Percentiles rank a stretch among this genome's conserved stretches.
These are phyloP conservation scores for Octomys mimax DNA, from an alignment of 2,797 vertebrate species.

Conservation along the genomic window DNA sequence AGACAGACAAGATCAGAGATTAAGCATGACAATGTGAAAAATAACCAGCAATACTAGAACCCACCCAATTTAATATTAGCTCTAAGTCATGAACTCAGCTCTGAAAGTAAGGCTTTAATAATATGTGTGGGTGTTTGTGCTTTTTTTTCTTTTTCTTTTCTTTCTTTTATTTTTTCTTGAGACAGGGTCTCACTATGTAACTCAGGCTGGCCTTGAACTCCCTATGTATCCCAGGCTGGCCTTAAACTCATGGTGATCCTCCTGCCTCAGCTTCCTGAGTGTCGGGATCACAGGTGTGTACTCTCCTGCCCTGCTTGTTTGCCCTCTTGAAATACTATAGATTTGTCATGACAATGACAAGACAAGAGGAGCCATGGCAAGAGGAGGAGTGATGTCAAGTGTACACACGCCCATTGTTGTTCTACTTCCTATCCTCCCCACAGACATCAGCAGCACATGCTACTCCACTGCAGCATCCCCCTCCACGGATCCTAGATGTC, in stretches of 20 bases:
- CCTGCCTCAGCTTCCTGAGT: no score
- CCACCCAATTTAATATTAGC: not conserved
- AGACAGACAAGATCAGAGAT: not conserved
- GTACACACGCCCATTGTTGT: not conserved
- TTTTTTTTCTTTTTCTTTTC: not conserved
- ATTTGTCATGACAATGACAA: not conserved
- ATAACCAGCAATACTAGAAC: not conserved
- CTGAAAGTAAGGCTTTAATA: not conserved
- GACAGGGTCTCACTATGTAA: no score
- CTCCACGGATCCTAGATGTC: not conserved
- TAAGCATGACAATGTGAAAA: not conserved
- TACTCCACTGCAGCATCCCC: no score
- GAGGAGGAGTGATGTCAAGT: not conserved
- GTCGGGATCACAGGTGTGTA: no score
- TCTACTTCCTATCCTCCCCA: rapidly evolving
- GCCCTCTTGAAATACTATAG: not conserved
- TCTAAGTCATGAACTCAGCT: not conserved
- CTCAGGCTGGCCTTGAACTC: no score
- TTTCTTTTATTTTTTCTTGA: no score
- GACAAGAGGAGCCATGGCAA: not conserved
- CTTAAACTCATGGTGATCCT: no score
- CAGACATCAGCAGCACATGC: not conserved
- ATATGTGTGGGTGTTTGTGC: not conserved
- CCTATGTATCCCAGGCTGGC: no score
- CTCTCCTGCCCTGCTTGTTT: not conserved